These are phyloP conservation scores for Sclerurus mexicanus DNA, from an alignment of 2,113 vertebrate genomes.

Conservation along the genomic window DNA sequence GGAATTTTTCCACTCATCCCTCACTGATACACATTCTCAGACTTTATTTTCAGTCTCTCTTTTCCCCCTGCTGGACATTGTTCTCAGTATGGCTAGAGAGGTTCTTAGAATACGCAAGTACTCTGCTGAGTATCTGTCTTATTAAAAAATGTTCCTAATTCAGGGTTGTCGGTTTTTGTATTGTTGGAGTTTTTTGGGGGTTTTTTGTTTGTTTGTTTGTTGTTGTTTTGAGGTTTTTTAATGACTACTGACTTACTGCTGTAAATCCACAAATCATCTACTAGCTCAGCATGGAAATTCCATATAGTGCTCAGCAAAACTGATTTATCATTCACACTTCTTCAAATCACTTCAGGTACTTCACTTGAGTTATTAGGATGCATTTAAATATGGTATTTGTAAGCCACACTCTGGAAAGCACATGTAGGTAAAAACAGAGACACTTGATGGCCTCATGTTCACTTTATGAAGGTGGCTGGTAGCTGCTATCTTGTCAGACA, in stretches of 20 bases:
- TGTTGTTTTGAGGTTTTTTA: neutral
- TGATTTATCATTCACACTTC: neutral
- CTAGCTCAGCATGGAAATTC: neutral
- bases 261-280: constrained; percentile 3
- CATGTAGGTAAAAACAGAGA: neutral
- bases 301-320: neutral
- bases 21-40: neutral
- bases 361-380: neutral
- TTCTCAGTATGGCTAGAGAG: neutral
- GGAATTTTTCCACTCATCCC: neutral
- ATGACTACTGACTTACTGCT: neutral
- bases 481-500: neutral
- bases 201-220: too few species aligned
- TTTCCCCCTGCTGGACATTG: neutral
- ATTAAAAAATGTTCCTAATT: constrained; percentile 35
- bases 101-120: neutral
- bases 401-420: neutral
- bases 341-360: neutral
- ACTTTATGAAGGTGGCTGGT: neutral
- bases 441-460: rapidly evolving
- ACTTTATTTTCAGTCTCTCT: neutral
- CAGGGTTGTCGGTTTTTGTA: neutral
- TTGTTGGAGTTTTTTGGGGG: too few species aligned
- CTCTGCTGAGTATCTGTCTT: neutral
- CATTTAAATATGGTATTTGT: neutral